A percentile compares a stretch with the other conserved stretches of the same genome.
These are phyloP conservation scores for Thermophis baileyi DNA, from an alignment of 2,113 vertebrate species.

Conservation along the genomic window DNA sequence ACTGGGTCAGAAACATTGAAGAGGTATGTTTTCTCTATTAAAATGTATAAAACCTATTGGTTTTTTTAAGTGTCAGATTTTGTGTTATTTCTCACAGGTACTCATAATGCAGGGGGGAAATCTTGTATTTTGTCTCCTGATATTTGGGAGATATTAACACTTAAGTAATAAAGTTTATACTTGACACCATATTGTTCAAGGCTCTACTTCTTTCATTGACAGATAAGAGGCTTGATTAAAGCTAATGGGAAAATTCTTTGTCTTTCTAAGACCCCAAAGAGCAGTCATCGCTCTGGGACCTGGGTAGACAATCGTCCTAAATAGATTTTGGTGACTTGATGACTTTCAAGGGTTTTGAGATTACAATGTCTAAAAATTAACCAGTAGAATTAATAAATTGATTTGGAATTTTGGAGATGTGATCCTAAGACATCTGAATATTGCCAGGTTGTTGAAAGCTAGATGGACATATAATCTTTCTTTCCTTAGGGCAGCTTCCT, in stretches of 20 bases:
- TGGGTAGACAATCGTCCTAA: background rate
- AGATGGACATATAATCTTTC: background rate
- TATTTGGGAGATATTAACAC: background rate
- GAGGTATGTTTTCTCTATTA: background rate
- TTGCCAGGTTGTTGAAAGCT: background rate
- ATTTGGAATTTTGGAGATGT: background rate
- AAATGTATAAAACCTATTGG: background rate
- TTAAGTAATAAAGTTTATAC: background rate
- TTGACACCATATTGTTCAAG: background rate
- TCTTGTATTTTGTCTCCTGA: background rate
- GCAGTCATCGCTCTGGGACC: background rate
- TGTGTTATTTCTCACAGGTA: background rate
- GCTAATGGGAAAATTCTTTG: background rate
- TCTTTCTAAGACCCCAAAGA: background rate
- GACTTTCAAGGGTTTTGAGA: background rate
- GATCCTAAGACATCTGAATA: background rate
- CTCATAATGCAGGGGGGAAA: background rate
- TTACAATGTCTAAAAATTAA: background rate
- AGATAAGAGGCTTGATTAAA: background rate
- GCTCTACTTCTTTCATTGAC: background rate
- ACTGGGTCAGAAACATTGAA: conserved; percentile 10
- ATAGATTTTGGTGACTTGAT: background rate
- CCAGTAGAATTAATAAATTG: background rate
- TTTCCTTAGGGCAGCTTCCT: background rate
- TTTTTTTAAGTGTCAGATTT: background rate